Percentiles rank a stretch among this genome's conserved stretches.
Evolutionary conservation across 2,113 vertebrate genomes (phyloP).

Genomic region (Charina bottae): DNA sequence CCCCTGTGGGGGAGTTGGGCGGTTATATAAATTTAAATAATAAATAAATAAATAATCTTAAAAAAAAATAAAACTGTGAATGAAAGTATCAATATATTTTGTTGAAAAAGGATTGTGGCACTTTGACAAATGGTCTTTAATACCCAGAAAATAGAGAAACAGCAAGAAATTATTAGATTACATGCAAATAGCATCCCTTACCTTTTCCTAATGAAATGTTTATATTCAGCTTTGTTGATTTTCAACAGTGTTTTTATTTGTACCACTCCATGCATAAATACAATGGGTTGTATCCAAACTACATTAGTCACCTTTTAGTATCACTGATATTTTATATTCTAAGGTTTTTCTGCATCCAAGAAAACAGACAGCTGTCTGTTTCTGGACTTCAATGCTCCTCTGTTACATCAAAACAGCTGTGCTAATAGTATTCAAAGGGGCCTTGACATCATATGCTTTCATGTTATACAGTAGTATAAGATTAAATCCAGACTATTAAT

Average conservation of each 20-base stretch:
- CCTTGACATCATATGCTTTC: background rate
- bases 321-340: background rate
- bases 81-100: background rate
- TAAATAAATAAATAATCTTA: no score
- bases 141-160: background rate
- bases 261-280: background rate
- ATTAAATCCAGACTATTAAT: background rate
- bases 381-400: background rate
- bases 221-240: background rate
- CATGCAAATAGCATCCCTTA: background rate
- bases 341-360: background rate
- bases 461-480: background rate
- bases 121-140: background rate
- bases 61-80: background rate
- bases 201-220: background rate
- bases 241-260: background rate
- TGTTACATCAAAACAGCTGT: background rate
- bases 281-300: background rate
- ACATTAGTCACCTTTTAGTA: background rate
- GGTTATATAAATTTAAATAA: no score
- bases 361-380: background rate
- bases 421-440: background rate
- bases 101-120: background rate
- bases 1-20: no score
- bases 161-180: background rate